phyloP scores from a whole-genome alignment of 2,113 vertebrate species.

The Xiphias gladius region DNA sequence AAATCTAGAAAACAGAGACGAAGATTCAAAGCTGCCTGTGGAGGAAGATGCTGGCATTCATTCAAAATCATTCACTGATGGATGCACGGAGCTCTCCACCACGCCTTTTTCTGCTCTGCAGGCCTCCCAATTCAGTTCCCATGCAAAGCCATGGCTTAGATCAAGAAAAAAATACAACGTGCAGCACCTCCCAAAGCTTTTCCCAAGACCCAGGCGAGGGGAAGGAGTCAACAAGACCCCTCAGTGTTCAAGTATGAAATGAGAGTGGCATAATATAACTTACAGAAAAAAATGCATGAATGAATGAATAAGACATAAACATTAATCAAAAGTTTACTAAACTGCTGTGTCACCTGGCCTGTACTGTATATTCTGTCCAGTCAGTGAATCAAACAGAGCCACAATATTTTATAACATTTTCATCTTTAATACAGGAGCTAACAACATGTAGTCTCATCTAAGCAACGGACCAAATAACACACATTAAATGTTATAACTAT shows the following conservation, averaged over 20 bases:
- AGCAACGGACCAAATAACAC: constrained; percentile 53
- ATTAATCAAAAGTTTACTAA: constrained; percentile 6
- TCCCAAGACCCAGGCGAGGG: constrained; percentile 66
- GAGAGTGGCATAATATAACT: constrained; percentile 59
- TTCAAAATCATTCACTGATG: constrained; percentile 70
- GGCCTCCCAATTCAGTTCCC: constrained; percentile 77
- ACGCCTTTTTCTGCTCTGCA: constrained; percentile 60
- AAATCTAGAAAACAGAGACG: constrained; percentile 75
- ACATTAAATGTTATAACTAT: constrained; percentile 45
- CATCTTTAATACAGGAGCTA: constrained; percentile 69
- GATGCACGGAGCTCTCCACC: constrained; percentile 54
- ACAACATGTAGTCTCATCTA: constrained; percentile 56
- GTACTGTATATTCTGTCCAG: not conserved
- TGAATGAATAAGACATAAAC: constrained; percentile 33
- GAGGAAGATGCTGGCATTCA: constrained; percentile 82
- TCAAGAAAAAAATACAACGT: constrained; percentile 75
- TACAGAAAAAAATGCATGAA: constrained; percentile 37
- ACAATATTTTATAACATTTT: constrained; percentile 40
- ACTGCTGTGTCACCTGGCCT: constrained; percentile 34
- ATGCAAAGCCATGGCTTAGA: constrained; percentile 84
- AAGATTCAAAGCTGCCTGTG: constrained; percentile 82
- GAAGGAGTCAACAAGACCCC: constrained; percentile 27
- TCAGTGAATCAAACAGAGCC: constrained; percentile 66
- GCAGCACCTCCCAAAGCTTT: constrained; percentile 74
- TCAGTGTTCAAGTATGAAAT: constrained; percentile 69